phyloP scores from a whole-genome alignment of 2,888 invertebrate genomes.

The Drosophila longiperda region DNA sequence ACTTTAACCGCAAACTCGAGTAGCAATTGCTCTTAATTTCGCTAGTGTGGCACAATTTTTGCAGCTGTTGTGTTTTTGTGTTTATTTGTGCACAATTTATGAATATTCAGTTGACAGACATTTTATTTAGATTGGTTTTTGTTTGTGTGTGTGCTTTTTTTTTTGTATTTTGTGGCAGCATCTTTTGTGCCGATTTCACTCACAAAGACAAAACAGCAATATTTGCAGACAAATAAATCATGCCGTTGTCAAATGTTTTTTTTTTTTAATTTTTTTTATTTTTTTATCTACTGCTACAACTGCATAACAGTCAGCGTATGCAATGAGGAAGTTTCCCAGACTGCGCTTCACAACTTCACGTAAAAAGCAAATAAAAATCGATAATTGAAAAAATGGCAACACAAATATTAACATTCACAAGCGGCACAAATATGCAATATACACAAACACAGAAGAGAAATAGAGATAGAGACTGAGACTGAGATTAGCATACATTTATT shows the following conservation, averaged over 20 bases:
- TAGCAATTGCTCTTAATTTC: conserved; percentile 79
- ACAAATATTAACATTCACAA: conserved; percentile 66
- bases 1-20: conserved; percentile 63
- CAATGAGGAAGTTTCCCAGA: conserved; percentile 70
- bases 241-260: conserved; percentile 15
- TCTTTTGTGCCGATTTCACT: conserved; percentile 44
- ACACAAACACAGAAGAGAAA: conserved; percentile 20
- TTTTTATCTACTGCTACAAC: conserved; percentile 17
- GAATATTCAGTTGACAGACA: conserved; percentile 59
- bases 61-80: conserved; percentile 11
- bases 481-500: conserved; percentile 57
- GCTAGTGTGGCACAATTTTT: conserved; percentile 51
- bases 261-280: neutral
- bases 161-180: conserved; percentile 12
- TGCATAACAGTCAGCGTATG: conserved; percentile 41
- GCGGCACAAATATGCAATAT: conserved; percentile 45
- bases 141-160: conserved; percentile 14
- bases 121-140: conserved; percentile 38
- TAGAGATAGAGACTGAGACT: conserved; percentile 4
- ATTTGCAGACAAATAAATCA: conserved; percentile 39
- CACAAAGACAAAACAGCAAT: conserved; percentile 10
- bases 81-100: conserved; percentile 35
- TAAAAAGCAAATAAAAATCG: conserved; percentile 66
- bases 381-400: conserved; percentile 73
- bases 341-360: conserved; percentile 47